These are phyloP conservation scores for Boulengeromyrus knoepffleri DNA, from an alignment of 2,113 vertebrate species.

Conservation along the genomic window DNA sequence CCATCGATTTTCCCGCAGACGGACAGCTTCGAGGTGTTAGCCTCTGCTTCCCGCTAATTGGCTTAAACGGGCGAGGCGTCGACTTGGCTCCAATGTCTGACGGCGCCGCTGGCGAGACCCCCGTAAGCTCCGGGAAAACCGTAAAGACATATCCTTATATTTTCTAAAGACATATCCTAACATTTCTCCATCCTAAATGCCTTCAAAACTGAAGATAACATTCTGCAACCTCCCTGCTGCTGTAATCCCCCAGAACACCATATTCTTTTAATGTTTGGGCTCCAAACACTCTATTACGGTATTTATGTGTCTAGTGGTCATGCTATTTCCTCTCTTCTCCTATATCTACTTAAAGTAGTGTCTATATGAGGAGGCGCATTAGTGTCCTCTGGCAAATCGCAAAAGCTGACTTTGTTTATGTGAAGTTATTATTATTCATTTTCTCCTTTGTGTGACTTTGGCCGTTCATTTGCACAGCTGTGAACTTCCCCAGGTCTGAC, in stretches of 20 bases:
- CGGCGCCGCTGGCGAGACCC: not conserved
- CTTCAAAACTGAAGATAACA: not conserved
- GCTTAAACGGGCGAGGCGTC: constrained; percentile 40
- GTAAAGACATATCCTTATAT: not conserved
- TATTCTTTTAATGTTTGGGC: not conserved
- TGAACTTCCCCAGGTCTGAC: not conserved
- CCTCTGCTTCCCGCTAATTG: constrained; percentile 58
- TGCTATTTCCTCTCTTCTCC: not conserved
- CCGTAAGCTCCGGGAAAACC: not conserved
- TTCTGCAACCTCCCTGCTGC: not conserved
- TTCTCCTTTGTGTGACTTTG: not conserved
- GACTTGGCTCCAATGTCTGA: not conserved
- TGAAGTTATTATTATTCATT: not conserved
- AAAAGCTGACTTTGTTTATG: not conserved
- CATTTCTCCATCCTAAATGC: not conserved
- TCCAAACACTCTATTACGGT: not conserved
- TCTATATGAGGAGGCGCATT: not conserved
- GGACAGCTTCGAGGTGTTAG: constrained; percentile 55
- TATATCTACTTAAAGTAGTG: not conserved
- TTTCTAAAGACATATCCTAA: not conserved
- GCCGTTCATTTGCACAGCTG: not conserved
- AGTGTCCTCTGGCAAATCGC: not conserved
- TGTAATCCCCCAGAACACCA: not conserved
- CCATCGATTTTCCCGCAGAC: constrained; percentile 60
- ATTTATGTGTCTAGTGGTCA: not conserved